Evolutionary conservation across 37 sponge, comb jelly and placozoan species (phyloP), one percentile per base, ranked within the genome.

Genomic region (Aphrocallistes beatrix): DNA sequence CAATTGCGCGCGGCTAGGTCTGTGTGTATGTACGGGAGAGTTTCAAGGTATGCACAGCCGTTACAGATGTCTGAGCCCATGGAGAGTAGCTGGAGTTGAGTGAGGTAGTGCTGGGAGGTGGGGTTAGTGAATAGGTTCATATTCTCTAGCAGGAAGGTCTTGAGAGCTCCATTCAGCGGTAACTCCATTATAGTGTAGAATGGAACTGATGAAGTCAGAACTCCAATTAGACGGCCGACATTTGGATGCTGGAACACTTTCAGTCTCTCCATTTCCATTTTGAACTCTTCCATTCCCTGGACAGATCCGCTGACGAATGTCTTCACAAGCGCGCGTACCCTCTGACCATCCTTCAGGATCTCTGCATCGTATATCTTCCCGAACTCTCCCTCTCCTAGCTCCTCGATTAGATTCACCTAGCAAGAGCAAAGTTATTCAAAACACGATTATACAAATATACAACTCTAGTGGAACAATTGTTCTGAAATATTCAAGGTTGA

Each of bases 1-100:
- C 94, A 94, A 85, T 90, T 94, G 30, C 94, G 86, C 17, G 94
- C 92, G 51, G 94, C 94, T 0, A 94, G 40, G 50, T 94, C 94
- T 37, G 75, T 91, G 85, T 85, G 60, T 36, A 42, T 60, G 50
- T 51, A 83, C 0, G 81, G n/a, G 81, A 38, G 75, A 8, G 25
- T 84, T 0, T 45, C 51, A 0, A 86, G n/a, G 8, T 84, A 82
- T 1, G 38, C 38, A 19, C 38, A 38, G 39, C 39, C 39, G 23
- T 82, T 38, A 25, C 83, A 38, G 39, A 37, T 82, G 21, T 38
- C 83, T 6, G 38, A 82, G 21, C 38, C 39, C 38, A 82, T 37
- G 1, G 39, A 38, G 21, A 38, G 83, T 9, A 82, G 39, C n/a
- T 38, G 83, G 1, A 38, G 83, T 3, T 82, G 38, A 38, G 83